A percentile compares a stretch with the other conserved stretches of the same genome.
Evolutionary conservation across 2,113 vertebrate genomes (phyloP).

Genomic region (Pterophyllum scalare): DNA sequence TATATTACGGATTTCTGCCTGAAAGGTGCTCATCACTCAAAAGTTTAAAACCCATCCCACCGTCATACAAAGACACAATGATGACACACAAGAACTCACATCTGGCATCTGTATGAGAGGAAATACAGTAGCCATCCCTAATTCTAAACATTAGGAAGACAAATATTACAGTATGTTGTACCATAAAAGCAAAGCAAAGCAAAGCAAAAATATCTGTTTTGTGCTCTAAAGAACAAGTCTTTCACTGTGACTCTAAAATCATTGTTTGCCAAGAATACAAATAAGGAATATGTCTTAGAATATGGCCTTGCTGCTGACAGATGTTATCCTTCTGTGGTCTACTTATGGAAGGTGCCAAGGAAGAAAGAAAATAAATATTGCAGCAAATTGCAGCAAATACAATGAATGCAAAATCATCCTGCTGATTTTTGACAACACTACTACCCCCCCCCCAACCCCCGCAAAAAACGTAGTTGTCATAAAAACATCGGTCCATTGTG

Average conservation of each 20-base stretch:
- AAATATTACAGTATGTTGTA: background rate
- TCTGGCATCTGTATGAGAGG: background rate
- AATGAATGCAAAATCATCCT: background rate
- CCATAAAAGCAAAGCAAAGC: background rate
- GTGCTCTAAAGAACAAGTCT: background rate
- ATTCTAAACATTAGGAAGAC: background rate
- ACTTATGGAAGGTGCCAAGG: background rate
- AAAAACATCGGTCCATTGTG: background rate
- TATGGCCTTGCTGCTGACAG: background rate
- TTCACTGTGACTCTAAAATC: slow-evolving; percentile 3
- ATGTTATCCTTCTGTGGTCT: background rate
- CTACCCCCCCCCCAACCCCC: background rate
- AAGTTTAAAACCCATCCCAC: background rate
- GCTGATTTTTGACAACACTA: background rate
- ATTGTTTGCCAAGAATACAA: slow-evolving; percentile 2
- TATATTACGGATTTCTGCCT: background rate
- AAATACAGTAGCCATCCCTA: background rate
- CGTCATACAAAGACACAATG: background rate
- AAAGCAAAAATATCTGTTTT: background rate
- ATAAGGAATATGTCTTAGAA: background rate
- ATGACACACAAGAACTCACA: background rate
- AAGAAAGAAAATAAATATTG: background rate
- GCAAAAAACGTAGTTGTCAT: background rate
- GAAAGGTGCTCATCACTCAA: background rate
- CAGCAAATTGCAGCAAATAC: background rate